phyloP scores from a whole-genome alignment of 2,888 invertebrate genomes.

The Rotaria macrura region DNA sequence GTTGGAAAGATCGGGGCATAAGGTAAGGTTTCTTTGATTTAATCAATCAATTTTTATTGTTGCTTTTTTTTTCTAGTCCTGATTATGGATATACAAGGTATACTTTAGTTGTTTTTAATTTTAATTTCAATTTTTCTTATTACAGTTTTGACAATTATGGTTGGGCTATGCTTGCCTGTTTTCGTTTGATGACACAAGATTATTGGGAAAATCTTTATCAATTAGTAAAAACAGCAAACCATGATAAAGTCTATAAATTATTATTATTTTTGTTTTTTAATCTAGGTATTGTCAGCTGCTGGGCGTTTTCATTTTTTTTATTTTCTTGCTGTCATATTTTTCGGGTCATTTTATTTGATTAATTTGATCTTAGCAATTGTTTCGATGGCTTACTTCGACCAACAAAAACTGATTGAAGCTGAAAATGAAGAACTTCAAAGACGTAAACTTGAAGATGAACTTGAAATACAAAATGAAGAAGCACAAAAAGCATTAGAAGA shows the following conservation, averaged over 20 bases:
- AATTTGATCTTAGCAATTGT: slow-evolving; percentile 34
- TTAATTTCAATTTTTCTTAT: background rate
- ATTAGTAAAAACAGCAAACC: slow-evolving; percentile 59
- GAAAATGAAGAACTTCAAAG: slow-evolving; percentile 94
- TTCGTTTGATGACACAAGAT: slow-evolving; percentile 96
- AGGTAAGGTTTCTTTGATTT: slow-evolving; percentile 57
- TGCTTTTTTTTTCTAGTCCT: too few relatives aligned
- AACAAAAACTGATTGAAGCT: slow-evolving; percentile 91
- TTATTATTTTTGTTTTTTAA: background rate
- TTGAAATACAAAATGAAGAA: too few relatives aligned
- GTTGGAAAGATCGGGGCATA: too few relatives aligned
- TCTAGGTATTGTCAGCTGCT: slow-evolving; percentile 74
- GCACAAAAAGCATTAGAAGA: background rate
- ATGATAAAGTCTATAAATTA: too few relatives aligned
- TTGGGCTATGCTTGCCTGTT: slow-evolving; percentile 84
- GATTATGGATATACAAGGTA: background rate
- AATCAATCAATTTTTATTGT: background rate
- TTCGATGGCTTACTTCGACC: slow-evolving; percentile 85
- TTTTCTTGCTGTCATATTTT: too few relatives aligned
- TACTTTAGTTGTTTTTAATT: background rate
- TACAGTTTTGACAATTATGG: slow-evolving; percentile 29
- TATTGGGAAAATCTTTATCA: too few relatives aligned
- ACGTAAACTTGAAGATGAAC: slow-evolving; percentile 67
- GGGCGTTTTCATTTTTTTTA: slow-evolving; percentile 95
- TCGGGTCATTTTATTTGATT: slow-evolving; percentile 53